These are phyloP conservation scores for Psilopogon haemacephalus DNA, from an alignment of 2,113 vertebrate genomes.

Conservation along the genomic window DNA sequence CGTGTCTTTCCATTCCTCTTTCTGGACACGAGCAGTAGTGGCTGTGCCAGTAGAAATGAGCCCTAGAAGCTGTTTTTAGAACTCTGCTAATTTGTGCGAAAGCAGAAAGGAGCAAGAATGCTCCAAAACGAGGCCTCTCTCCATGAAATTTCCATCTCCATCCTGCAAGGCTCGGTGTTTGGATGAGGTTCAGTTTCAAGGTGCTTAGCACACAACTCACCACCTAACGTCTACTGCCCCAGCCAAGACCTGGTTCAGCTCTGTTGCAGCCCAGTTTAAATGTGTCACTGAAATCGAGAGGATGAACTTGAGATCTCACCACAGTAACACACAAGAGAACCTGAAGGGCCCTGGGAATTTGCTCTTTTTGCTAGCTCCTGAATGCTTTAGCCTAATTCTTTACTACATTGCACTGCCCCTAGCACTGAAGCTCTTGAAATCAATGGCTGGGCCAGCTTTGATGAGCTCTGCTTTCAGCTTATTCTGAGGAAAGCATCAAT, in stretches of 20 bases:
- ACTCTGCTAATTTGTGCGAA: conserved; percentile 14
- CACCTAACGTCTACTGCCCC: accelerated
- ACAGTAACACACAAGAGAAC: neutral
- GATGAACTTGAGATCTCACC: neutral
- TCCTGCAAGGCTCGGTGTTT: conserved; percentile 8
- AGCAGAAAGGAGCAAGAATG: neutral
- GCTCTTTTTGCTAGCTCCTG: neutral
- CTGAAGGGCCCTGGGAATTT: neutral
- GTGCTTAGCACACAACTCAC: neutral
- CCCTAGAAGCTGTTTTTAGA: conserved; percentile 35
- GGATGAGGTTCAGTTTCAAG: conserved; percentile 28
- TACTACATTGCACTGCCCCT: neutral
- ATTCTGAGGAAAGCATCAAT: neutral
- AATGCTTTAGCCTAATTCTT: neutral
- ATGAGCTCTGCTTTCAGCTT: neutral
- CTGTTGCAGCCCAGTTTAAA: neutral
- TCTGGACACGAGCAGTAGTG: conserved; percentile 1
- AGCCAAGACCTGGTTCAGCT: neutral
- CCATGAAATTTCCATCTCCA: conserved; percentile 19
- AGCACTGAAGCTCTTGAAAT: neutral
- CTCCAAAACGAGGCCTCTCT: neutral
- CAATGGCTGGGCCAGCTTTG: neutral
- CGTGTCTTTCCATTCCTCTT: conserved; percentile 51
- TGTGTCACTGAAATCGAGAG: neutral
- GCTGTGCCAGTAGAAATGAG: conserved; percentile 47